Base-by-base conservation (phyloP, 1,140 invertebrate species). In the Heliconius melpomene region DNA sequence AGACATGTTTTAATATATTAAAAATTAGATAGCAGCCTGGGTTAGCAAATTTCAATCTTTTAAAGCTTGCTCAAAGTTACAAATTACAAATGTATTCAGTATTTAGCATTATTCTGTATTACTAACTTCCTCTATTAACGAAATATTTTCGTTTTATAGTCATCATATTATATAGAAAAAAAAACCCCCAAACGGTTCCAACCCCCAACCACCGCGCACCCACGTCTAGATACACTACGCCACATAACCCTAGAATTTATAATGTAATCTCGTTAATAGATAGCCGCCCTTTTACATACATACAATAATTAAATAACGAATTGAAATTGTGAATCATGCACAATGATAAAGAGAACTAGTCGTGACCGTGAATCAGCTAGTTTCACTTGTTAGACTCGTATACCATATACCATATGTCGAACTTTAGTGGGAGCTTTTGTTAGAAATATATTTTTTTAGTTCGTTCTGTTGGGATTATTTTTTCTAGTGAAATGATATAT, bases 241-340 rank as follows among this genome's bases (percentile, higher is more conserved):
- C 13, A 16, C 60, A 66, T 16, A 6, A n/a, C 11, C 26, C 9
- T 29, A 13, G 26, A 66, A 66, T 66, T 29, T 66, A 66, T 66
- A 66, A 66, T 66, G 60, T 66, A 66, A 66, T 66, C 60, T 66
- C n/a, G 26, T 66, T 66, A 66, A 66, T 66, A 66, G 60, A 66
- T 26, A 29, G 60, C 23, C 60, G 60, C 60, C 60, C 60, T 66
- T 66, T 66, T 26, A 66, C 60, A 66, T 66, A 66, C 60, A 66
- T 29, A 16, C 23, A 66, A 29, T 66, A 66, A 66, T 29, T 66
- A 29, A 66, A 66, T 66, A 29, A 66, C 60, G 60, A 66, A 29
- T 66, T 66, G 60, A 66, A 66, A 66, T 29, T 66, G 26, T 66
- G 60, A 66, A 66, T 66, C 60, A 66, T 66, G 60, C 60, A 66